These are phyloP conservation scores for Eulemur albifrons DNA, from an alignment of 2,797 vertebrate genomes.

Conservation along the genomic window DNA sequence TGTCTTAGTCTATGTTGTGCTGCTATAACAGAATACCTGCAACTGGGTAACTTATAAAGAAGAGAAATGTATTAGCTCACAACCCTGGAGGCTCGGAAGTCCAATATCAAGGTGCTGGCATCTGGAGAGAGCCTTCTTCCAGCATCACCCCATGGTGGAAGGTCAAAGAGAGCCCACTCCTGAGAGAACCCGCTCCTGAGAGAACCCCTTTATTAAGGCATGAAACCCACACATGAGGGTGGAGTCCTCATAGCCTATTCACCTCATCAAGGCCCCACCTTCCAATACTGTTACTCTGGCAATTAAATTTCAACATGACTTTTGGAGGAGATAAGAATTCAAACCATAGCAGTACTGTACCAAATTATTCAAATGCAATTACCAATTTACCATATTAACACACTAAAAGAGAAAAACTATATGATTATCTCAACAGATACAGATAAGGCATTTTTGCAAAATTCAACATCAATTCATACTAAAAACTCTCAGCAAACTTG, in stretches of 20 bases:
- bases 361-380: neutral
- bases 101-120: neutral
- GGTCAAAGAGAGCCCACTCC: neutral
- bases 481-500: neutral
- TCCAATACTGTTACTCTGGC: neutral
- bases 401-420: neutral
- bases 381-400: neutral
- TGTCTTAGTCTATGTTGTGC: neutral
- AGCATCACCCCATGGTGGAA: neutral
- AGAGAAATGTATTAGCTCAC: neutral
- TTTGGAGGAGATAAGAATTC: neutral
- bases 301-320: neutral
- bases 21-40: neutral
- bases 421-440: neutral
- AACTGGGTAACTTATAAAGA: neutral
- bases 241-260: neutral
- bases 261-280: neutral
- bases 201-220: neutral
- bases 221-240: neutral
- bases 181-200: neutral
- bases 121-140: neutral
- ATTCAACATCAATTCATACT: neutral
- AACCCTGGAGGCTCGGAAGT: neutral
- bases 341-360: neutral
- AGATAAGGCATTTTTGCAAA: constrained; percentile 17